Conservation (phyloP, 2,888 invertebrate genomes). For the Bombylius major region DNA sequence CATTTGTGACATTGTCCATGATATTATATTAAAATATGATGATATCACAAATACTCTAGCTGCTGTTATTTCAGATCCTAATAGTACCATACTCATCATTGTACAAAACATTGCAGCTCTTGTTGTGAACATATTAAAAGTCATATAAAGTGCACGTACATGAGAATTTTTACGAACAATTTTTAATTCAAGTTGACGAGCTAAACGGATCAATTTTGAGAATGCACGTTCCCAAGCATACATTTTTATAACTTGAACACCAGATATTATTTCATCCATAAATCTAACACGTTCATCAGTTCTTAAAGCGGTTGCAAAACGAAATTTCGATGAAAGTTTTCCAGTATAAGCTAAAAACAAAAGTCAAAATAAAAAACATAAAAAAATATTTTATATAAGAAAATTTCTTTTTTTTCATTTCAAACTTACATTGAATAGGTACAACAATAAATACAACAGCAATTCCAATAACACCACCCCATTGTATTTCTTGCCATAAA, state of each 20-base stretch:
- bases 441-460: constrained; percentile 55
- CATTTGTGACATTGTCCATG: constrained; percentile 45
- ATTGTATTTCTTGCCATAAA: constrained; percentile 53
- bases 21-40: constrained; percentile 42
- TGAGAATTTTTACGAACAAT: constrained; percentile 50
- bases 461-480: constrained; percentile 55
- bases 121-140: constrained; percentile 69
- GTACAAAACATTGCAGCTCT: constrained; percentile 66
- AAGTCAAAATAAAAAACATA: not conserved
- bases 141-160: constrained; percentile 53
- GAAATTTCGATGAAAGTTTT: constrained; percentile 26
- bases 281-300: constrained; percentile 63
- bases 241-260: constrained; percentile 76
- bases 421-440: constrained; percentile 57
- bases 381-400: not conserved
- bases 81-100: constrained; percentile 53
- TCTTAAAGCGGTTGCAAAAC: constrained; percentile 42
- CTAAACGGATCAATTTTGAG: constrained; percentile 54
- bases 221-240: constrained; percentile 86
- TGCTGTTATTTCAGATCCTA: constrained; percentile 54
- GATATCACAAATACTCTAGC: constrained; percentile 43
- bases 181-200: constrained; percentile 49
- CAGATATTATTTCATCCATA: constrained; percentile 62
- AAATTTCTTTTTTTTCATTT: not conserved
- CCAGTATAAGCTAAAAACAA: constrained; percentile 21